Conservation (phyloP, 2,888 invertebrate species). For the Belgica antarctica region DNA sequence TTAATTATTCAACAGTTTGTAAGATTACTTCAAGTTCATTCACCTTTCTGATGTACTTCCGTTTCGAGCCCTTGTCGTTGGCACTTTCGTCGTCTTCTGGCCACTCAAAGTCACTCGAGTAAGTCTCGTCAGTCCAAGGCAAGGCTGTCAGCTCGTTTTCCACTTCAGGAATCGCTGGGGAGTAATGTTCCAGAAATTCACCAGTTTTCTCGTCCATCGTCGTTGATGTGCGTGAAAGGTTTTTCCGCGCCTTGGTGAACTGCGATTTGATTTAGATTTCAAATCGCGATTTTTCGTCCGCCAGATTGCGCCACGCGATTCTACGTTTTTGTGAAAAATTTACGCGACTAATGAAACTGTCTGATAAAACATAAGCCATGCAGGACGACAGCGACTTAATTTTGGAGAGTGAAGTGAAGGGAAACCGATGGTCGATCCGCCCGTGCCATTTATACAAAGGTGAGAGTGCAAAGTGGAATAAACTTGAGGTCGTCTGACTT, state of each 20-base stretch:
- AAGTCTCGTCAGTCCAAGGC: neutral
- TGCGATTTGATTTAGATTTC: no score
- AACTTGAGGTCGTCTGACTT: neutral
- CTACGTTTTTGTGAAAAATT: neutral
- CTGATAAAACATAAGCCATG: neutral
- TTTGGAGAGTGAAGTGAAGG: slow-evolving; percentile 30
- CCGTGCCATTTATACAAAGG: slow-evolving; percentile 71
- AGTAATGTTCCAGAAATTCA: neutral
- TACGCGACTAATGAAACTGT: neutral
- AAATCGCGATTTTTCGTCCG: no score
- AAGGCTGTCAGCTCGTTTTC: neutral
- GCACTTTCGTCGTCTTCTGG: neutral
- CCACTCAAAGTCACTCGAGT: neutral
- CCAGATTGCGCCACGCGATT: neutral
- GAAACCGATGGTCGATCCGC: slow-evolving; percentile 59
- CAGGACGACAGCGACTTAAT: slow-evolving; percentile 35
- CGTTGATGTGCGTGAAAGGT: no score
- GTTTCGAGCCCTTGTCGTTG: no score
- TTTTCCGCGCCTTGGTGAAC: no score
- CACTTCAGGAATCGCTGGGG: neutral
- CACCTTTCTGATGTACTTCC: no score
- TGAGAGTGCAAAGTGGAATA: neutral
- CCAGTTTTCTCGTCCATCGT: neutral
- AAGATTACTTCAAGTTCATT: no score
- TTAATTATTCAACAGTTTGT: no score